Percentiles rank a stretch among this genome's conserved stretches.
Conservation (phyloP, 2,888 invertebrate species). For the Machimus atricapillus region DNA sequence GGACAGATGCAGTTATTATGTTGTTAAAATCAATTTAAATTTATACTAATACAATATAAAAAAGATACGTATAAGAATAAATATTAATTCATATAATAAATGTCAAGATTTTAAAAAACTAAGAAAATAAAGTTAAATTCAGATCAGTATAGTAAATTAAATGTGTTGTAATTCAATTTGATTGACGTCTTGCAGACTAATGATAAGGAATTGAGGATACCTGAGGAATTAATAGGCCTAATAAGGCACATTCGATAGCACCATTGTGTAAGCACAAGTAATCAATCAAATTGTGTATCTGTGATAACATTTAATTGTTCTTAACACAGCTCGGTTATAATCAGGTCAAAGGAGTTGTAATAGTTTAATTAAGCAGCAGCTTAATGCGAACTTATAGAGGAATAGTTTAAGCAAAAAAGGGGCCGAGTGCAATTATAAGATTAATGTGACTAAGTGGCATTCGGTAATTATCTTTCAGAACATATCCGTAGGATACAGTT, state of each 20-base stretch:
- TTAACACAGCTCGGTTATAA: background rate
- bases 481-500: slow-evolving; percentile 8
- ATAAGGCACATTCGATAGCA: background rate
- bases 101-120: too few relatives aligned
- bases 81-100: too few relatives aligned
- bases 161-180: background rate
- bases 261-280: background rate
- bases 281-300: slow-evolving; percentile 4
- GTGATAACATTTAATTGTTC: background rate
- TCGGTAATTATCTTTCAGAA: slow-evolving; percentile 13
- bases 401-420: background rate
- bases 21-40: too few relatives aligned
- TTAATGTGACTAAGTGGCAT: slow-evolving; percentile 11
- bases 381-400: background rate
- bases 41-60: too few relatives aligned
- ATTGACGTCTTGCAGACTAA: background rate
- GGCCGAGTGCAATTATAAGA: background rate
- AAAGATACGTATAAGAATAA: too few relatives aligned
- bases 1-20: too few relatives aligned
- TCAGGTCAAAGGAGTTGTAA: slow-evolving; percentile 14
- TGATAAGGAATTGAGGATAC: background rate
- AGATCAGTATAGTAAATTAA: background rate
- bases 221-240: background rate
- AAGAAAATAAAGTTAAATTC: background rate
- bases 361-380: slow-evolving; percentile 6